Evolutionary conservation across 2,888 invertebrate genomes (phyloP), one percentile per base, ranked within the genome.

Genomic region (Drosophila falleni): DNA sequence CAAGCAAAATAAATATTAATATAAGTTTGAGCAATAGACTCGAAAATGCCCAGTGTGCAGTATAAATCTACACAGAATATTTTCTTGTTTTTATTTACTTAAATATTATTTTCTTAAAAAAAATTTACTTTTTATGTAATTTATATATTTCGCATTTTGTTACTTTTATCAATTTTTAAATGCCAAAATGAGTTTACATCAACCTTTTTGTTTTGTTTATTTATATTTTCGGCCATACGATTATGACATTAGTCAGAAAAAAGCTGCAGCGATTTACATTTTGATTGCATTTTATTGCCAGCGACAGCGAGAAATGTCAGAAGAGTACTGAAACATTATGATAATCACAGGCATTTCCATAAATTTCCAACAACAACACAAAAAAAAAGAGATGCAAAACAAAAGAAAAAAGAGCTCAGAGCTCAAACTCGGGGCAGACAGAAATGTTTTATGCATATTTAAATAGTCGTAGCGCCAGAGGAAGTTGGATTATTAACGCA

Each of bases 251-350:
- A 64, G 63, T 67, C 58, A 41, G 54, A 13, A 59, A 74, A 74
- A 74, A 67, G 39, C 51, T 55, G 71, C 62, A 60, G 33, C 44
- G 65, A 74, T 78, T 76, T 76, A 63, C 76, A 76, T 76, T 65
- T 77, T 70, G 71, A 77, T 77, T 74, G 77, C 76, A 76, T 73
- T 73, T 76, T 37, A 69, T 72, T 29, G 33, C 44, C 63, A 73
- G 23, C 39, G 46, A 55, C 39, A 67, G 39, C 13, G 41, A 54
- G 13, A 16, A 26, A 31, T 37, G 44, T 15, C 10, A 44, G 35
- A 50, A 50, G 47, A 37, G 44, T 29, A 13, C 46, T 37, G 37
- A 39, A 74, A 76, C 63, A 29, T 71, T 78, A 64, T 78, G 77
- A 60, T 78, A 78, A 78, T 78, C 62, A 60, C 53, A 42, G 39